A percentile compares a stretch with the other conserved stretches of the same genome.
Conservation (phyloP, 2,113 vertebrate genomes). For the Aptenodytes patagonicus region DNA sequence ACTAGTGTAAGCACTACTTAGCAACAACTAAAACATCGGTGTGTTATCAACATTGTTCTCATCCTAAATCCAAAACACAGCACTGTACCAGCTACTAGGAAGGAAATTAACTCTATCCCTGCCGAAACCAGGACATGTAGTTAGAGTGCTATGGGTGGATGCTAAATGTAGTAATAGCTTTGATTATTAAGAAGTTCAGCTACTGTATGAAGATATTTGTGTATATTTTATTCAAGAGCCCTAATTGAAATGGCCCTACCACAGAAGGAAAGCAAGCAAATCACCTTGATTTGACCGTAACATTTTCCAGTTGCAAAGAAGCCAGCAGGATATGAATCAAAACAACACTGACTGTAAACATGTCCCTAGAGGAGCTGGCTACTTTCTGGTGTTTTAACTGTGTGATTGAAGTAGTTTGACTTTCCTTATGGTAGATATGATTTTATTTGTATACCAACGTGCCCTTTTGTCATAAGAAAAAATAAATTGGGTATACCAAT, state of each 20-base stretch:
- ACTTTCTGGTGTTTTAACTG: neutral
- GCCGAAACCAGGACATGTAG: neutral
- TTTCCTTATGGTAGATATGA: neutral
- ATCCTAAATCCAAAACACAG: no score
- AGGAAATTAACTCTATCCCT: no score
- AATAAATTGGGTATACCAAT: neutral
- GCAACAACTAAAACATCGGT: no score
- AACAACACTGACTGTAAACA: neutral
- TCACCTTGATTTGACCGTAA: constrained; percentile 9
- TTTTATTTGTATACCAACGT: neutral
- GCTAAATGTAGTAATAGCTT: neutral
- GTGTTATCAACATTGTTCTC: no score
- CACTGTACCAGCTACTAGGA: no score
- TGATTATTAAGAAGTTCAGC: neutral
- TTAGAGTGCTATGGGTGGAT: neutral
- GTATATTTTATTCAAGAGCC: neutral
- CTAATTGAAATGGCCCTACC: neutral
- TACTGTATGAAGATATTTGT: neutral
- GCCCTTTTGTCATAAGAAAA: neutral
- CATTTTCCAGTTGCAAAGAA: neutral
- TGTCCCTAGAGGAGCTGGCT: neutral
- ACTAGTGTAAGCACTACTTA: no score
- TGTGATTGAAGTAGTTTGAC: neutral
- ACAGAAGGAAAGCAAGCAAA: neutral
- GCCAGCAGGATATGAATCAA: constrained; percentile 25